A percentile compares a stretch with the other conserved stretches of the same genome.
These are phyloP conservation scores for Pseudomyrmex pallidus DNA, from an alignment of 1,140 invertebrate genomes.

Conservation along the genomic window DNA sequence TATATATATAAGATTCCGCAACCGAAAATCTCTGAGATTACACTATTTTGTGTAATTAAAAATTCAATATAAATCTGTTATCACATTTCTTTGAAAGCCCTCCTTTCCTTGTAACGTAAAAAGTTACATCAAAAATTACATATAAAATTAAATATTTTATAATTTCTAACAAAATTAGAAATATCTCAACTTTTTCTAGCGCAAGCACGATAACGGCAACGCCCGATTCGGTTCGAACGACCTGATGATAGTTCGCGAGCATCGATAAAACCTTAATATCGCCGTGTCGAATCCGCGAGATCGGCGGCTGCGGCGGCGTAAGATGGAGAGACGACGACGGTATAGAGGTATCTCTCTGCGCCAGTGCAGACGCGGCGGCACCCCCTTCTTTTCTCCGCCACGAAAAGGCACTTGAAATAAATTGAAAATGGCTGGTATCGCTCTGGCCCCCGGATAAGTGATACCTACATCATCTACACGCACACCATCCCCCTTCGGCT, in stretches of 20 bases:
- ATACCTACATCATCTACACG: constrained; percentile 79
- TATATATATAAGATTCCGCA: no score
- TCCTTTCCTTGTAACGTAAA: no score
- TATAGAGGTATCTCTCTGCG: constrained; percentile 77
- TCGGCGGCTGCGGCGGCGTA: constrained; percentile 57
- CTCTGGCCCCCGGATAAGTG: constrained; percentile 79
- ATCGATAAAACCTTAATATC: constrained; percentile 68
- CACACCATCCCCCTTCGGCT: constrained; percentile 30
- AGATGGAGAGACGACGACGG: constrained; percentile 40
- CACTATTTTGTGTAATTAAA: no score
- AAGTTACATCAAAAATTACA: no score
- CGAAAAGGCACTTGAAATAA: constrained; percentile 83
- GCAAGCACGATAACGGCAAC: no score
- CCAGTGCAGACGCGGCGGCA: constrained; percentile 24
- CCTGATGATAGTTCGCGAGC: background rate
- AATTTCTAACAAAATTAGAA: no score
- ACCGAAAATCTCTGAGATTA: no score
- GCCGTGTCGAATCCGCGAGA: constrained; percentile 56
- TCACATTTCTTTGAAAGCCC: no score
- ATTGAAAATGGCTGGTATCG: constrained; percentile 83
- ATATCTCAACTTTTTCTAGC: no score
- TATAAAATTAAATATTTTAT: no score
- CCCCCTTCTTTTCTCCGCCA: constrained; percentile 79
- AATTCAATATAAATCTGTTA: no score
- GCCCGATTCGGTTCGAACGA: constrained; percentile 8